Evolutionary conservation across 2,113 vertebrate species (phyloP), one percentile per base, ranked within the genome.

Genomic region (Meles meles): DNA sequence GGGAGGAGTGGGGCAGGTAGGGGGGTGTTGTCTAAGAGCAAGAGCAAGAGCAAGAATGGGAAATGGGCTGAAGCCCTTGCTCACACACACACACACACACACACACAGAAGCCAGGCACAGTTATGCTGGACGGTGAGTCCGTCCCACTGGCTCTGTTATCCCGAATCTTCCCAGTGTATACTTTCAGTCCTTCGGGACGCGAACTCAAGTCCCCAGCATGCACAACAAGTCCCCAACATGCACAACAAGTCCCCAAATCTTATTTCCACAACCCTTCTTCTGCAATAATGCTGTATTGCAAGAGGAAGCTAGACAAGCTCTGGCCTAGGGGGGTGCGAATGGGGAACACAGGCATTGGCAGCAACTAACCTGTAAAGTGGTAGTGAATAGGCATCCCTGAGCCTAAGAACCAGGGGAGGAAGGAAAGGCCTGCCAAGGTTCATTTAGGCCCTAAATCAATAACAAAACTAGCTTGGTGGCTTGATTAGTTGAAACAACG

Each of bases 401-500:
- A 59, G 18, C n/a, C 47, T 55, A 52, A 59, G 79, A 80, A 14
- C 59, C 49, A 7, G 12, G 20, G 31, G 25, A 37, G 34, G 49
- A 3, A 31, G 25, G 6, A 20, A 95, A 90, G 2, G 4, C 47
- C 55, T 80, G 63, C 42, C 31, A 72, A 39, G 37, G 65, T 86
- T 89, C 86, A 89, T 69, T 87, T 93, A 61, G 47, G 61, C 63
- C 79, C 59, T 37, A 34, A 77, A 57, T 86, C 90, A 49, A 34
- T 9, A 90, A 80, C 29, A 83, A 96, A 3, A 63, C 44, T 0
- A 42, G 89, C 82, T 65, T 49, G 17, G 1, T 63, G 94, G 23
- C 5, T 61, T 90, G 86, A 59, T 72, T 27, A 90, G n/a, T 21
- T 69, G 77, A 57, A 49, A 18, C 17, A 29, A 90, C 79, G 6